phyloP scores from a whole-genome alignment of 64 coral and sea anemone species.

The Trachythela sp. region DNA sequence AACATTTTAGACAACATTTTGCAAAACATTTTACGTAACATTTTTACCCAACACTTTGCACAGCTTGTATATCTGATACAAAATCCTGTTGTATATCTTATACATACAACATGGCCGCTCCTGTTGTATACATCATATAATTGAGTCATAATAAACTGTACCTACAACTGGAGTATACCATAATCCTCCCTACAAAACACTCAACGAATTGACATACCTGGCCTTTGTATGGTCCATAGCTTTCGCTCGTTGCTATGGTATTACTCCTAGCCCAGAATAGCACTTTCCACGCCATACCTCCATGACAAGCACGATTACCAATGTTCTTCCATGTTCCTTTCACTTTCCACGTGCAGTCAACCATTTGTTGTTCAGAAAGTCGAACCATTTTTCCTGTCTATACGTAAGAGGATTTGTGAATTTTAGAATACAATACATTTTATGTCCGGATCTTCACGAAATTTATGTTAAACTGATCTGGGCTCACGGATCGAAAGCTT shows the following conservation, averaged over 20 bases:
- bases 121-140: too few species aligned
- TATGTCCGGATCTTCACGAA: too few species aligned
- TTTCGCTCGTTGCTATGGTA: conserved; percentile 64
- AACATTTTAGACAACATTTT: too few species aligned
- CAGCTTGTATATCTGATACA: too few species aligned
- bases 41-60: too few species aligned
- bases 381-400: conserved; percentile 74
- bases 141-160: too few species aligned
- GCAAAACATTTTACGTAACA: too few species aligned
- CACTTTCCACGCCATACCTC: conserved; percentile 92
- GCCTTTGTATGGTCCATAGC: conserved; percentile 80
- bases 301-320: conserved; percentile 84
- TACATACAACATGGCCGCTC: too few species aligned
- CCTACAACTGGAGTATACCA: background rate
- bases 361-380: conserved; percentile 88
- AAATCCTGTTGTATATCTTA: too few species aligned
- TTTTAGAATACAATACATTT: too few species aligned
- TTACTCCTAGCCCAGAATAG: conserved; percentile 73
- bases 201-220: conserved; percentile 40
- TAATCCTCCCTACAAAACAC: background rate
- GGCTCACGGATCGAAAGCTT: too few species aligned
- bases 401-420: background rate
- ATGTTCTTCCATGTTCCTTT: conserved; percentile 46
- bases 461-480: too few species aligned
- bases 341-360: conserved; percentile 87